Percentiles rank a stretch among this genome's conserved stretches.
These are phyloP conservation scores for Cataglyphis altisquamis DNA, from an alignment of 2,888 invertebrate genomes.

Conservation along the genomic window DNA sequence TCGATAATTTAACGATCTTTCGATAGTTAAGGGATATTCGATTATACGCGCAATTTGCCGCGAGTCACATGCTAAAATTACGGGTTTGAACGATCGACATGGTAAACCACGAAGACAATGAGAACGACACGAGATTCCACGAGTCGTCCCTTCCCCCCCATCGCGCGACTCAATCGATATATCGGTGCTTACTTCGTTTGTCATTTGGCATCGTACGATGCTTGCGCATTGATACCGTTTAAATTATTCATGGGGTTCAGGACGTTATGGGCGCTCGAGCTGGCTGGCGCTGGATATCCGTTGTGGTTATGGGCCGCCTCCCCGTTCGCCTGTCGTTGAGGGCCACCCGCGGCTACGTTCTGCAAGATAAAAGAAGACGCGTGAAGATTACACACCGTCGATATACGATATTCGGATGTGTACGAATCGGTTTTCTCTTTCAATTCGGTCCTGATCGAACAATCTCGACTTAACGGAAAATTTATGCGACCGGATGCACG, in stretches of 20 bases:
- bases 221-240: constrained; percentile 83
- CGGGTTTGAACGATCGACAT: constrained; percentile 50
- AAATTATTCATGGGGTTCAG: constrained; percentile 84
- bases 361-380: constrained; percentile 73
- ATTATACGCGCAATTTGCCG: constrained; percentile 18
- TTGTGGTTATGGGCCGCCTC: constrained; percentile 84
- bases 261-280: constrained; percentile 81
- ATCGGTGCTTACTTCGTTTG: constrained; percentile 82
- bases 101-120: constrained; percentile 56
- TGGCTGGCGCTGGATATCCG: constrained; percentile 83
- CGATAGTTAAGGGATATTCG: neutral
- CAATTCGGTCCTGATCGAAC: constrained; percentile 44
- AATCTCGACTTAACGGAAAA: constrained; percentile 52
- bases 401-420: constrained; percentile 16
- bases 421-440: constrained; percentile 39
- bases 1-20: constrained; percentile 24
- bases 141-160: constrained; percentile 49
- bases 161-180: constrained; percentile 68
- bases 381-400: constrained; percentile 42
- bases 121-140: constrained; percentile 66
- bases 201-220: constrained; percentile 85
- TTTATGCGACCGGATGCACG: constrained; percentile 37
- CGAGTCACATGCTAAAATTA: constrained; percentile 21
- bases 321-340: constrained; percentile 82
- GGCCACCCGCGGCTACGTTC: constrained; percentile 78